phyloP scores from a whole-genome alignment of 2,797 vertebrate genomes.

The Acropternis orthonyx region DNA sequence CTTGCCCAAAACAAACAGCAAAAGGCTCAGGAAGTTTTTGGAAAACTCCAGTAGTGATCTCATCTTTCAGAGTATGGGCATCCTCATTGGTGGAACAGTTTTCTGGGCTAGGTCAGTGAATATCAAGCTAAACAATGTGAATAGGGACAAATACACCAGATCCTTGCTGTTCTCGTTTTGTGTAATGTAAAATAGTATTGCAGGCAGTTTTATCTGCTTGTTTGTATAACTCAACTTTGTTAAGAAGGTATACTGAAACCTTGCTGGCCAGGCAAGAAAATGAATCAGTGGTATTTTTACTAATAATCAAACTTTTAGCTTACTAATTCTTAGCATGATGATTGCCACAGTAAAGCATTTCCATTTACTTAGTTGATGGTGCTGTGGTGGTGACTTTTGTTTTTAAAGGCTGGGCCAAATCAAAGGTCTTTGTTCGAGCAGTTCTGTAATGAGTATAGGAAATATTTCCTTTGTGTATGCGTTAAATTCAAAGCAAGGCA shows the following conservation, averaged over 20 bases:
- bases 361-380: background rate
- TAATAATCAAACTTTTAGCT: background rate
- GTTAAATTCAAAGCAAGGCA: background rate
- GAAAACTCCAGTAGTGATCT: background rate
- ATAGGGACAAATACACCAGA: background rate
- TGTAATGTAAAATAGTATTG: background rate
- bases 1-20: background rate
- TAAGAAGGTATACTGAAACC: background rate
- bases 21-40: background rate
- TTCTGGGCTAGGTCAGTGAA: background rate
- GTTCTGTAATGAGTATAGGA: background rate
- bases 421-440: background rate
- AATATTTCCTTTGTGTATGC: background rate
- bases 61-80: background rate
- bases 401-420: background rate
- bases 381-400: background rate
- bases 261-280: background rate
- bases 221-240: background rate
- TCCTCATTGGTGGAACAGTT: background rate
- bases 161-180: background rate
- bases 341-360: background rate
- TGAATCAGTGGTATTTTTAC: background rate
- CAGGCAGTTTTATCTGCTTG: background rate
- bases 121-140: background rate
- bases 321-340: background rate